These are phyloP conservation scores for Catocala sponsa DNA, from an alignment of 2,888 invertebrate species.

Conservation along the genomic window DNA sequence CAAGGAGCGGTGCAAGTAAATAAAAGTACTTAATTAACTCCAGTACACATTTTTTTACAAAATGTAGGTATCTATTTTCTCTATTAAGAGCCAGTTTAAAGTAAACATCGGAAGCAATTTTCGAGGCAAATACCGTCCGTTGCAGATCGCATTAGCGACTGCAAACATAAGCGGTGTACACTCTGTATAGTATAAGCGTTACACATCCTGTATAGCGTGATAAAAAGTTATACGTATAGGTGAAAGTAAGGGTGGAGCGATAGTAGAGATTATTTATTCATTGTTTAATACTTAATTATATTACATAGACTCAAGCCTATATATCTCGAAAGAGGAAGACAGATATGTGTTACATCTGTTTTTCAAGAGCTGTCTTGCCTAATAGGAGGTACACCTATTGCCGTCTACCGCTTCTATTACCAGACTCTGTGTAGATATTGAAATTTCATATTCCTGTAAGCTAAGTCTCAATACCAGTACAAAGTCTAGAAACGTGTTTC, in stretches of 20 bases:
- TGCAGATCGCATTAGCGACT: slow-evolving; percentile 59
- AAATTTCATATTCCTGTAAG: too few relatives aligned
- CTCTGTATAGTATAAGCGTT: slow-evolving; percentile 13
- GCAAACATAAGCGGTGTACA: slow-evolving; percentile 45
- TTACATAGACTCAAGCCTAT: too few relatives aligned
- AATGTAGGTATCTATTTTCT: slow-evolving; percentile 20
- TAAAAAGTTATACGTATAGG: slow-evolving; percentile 58
- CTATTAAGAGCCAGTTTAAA: slow-evolving; percentile 30
- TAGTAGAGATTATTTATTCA: not conserved
- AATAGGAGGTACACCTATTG: too few relatives aligned
- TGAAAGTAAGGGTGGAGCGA: not conserved
- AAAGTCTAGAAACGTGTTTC: too few relatives aligned
- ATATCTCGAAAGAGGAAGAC: too few relatives aligned
- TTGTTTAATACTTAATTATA: too few relatives aligned
- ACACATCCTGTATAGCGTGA: slow-evolving; percentile 31
- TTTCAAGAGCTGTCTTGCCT: too few relatives aligned
- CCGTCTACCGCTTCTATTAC: too few relatives aligned
- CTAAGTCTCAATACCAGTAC: too few relatives aligned
- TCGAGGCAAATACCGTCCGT: slow-evolving; percentile 58
- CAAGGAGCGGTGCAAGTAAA: slow-evolving; percentile 1
- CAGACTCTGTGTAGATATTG: too few relatives aligned
- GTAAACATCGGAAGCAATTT: slow-evolving; percentile 62
- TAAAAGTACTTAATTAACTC: slow-evolving; percentile 1
- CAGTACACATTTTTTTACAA: not conserved
- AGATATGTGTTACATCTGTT: too few relatives aligned